A percentile compares a stretch with the other conserved stretches of the same genome.
These are phyloP conservation scores for Brachionus rubens DNA, from an alignment of 1,140 invertebrate genomes.

Conservation along the genomic window DNA sequence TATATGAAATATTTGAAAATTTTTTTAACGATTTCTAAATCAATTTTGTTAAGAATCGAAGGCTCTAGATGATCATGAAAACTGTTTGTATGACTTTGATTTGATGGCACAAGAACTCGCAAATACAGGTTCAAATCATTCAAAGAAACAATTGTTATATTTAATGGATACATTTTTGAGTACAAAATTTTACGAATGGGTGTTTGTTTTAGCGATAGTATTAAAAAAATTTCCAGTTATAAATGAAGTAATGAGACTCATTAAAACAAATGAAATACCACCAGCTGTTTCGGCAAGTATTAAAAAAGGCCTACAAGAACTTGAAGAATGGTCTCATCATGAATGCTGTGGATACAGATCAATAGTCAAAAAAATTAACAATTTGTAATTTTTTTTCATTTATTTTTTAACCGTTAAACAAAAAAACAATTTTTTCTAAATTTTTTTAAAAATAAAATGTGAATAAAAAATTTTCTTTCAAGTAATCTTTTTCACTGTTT, in stretches of 20 bases:
- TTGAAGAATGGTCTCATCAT: background rate
- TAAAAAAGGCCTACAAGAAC: background rate
- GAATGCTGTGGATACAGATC: slow-evolving; percentile 43
- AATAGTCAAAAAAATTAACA: slow-evolving; percentile 2
- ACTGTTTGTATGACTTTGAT: slow-evolving; percentile 26
- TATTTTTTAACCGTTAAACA: too few relatives aligned
- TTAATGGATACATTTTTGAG: background rate
- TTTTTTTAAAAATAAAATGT: too few relatives aligned
- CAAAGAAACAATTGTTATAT: slow-evolving; percentile 13
- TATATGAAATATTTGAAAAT: background rate
- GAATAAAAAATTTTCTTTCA: too few relatives aligned
- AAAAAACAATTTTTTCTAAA: too few relatives aligned
- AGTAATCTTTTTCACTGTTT: too few relatives aligned
- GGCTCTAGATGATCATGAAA: background rate
- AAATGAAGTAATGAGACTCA: background rate
- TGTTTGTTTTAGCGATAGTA: slow-evolving; percentile 6
- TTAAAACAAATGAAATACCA: background rate
- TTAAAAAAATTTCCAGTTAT: background rate
- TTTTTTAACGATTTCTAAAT: background rate
- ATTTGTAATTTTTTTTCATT: background rate
- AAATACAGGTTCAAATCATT: background rate
- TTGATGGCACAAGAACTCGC: slow-evolving; percentile 22
- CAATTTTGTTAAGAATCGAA: slow-evolving; percentile 9
- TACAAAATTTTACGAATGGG: slow-evolving; percentile 33
- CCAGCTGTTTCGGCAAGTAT: background rate